A percentile compares a stretch with the other conserved stretches of the same genome.
Evolutionary conservation across 2,797 vertebrate species (phyloP).

Genomic region (Brachyalestes nurse): DNA sequence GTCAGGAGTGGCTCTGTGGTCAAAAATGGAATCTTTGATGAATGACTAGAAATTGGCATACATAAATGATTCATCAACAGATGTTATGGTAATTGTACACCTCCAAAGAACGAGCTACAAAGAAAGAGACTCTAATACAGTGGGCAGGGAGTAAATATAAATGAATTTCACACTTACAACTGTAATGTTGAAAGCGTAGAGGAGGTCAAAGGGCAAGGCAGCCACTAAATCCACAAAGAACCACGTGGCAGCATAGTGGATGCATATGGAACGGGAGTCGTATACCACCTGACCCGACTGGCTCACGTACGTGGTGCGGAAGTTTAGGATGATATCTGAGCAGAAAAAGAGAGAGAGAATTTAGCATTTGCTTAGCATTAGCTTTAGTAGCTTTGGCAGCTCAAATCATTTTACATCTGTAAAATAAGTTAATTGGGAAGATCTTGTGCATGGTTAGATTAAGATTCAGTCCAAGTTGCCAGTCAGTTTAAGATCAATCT

Average conservation of each 20-base stretch:
- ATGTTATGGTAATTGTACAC: not conserved
- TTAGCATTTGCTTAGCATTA: not conserved
- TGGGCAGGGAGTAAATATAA: not conserved
- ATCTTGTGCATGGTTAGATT: not conserved
- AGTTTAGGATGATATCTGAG: constrained; percentile 94
- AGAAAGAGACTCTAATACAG: not conserved
- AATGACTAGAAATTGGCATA: not conserved
- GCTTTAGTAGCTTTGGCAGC: not conserved
- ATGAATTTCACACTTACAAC: constrained; percentile 83
- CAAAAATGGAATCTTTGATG: not conserved
- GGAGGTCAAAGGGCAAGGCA: constrained; percentile 94
- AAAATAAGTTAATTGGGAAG: not conserved
- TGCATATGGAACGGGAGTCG: constrained; percentile 90
- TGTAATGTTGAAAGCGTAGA: constrained; percentile 94
- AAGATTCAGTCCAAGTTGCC: no score
- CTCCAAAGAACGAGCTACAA: no score
- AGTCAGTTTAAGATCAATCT: not conserved
- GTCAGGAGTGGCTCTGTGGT: not conserved
- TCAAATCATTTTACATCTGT: not conserved
- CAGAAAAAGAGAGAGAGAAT: not conserved
- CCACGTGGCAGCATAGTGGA: constrained; percentile 97
- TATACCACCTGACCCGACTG: constrained; percentile 96
- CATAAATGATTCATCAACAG: not conserved
- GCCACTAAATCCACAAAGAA: constrained; percentile 97
- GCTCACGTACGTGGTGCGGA: constrained; percentile 95